A percentile compares a stretch with the other conserved stretches of the same genome.
Evolutionary conservation across 2,113 vertebrate genomes (phyloP).

Genomic region (Cyprinus carpio): DNA sequence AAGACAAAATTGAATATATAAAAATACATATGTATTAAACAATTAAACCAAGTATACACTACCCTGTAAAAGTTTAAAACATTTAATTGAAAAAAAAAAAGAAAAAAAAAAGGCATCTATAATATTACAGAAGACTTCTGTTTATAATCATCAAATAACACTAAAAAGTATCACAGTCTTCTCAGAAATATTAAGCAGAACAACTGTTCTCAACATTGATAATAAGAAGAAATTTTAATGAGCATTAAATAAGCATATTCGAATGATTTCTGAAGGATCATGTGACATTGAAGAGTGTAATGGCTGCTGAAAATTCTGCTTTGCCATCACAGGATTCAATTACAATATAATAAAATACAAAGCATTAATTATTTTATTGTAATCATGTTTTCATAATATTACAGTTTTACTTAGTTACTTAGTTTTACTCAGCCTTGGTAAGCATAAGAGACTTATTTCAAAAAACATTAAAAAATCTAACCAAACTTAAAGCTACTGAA

Average conservation of each 20-base stretch:
- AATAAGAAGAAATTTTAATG: neutral
- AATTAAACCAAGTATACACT: neutral
- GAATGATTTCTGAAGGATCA: neutral
- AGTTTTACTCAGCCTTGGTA: neutral
- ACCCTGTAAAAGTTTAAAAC: neutral
- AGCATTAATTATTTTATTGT: neutral
- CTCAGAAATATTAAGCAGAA: neutral
- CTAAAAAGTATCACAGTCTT: neutral
- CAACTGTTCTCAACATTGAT: neutral
- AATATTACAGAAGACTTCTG: neutral
- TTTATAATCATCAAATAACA: no score
- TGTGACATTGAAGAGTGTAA: neutral
- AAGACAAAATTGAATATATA: constrained; percentile 35
- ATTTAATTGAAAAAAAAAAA: no score
- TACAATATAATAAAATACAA: neutral
- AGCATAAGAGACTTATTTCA: neutral
- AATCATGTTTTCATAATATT: neutral
- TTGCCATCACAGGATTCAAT: neutral
- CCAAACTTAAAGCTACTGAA: neutral
- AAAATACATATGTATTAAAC: neutral
- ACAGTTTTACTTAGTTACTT: no score
- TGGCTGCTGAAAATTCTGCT: neutral
- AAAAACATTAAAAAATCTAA: neutral
- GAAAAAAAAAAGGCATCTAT: neutral
- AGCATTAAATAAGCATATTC: neutral